Base-by-base conservation (phyloP, 2,888 invertebrate genomes). In the Heliconius cydno region DNA sequence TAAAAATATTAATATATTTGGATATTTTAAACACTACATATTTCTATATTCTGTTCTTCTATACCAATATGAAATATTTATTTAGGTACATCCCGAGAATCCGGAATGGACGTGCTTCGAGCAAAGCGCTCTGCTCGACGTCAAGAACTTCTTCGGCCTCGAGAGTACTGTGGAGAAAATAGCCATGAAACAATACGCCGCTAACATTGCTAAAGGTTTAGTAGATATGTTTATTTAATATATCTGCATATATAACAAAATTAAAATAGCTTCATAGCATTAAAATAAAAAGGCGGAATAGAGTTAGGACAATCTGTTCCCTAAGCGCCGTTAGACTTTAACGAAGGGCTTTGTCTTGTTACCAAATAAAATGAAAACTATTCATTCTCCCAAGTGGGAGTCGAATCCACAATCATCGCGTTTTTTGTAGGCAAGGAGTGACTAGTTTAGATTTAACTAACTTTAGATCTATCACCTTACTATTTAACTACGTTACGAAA, bases 71-170 rank as follows among this genome's bases (percentile, higher is more conserved):
- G 34, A 13, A 30, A 19, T 57, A 34, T 75, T 41, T 65, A 12
- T 19, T 25, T 38, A 98, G 98, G 97, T 98, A 22, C 98, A 99
- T 93, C 98, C 98, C 0, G 99, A 99, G 88, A 99, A 99, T 92
- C 92, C 97, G 0, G 96, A 98, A 70, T 99, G 99, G 99, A 99
- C 99, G 2, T 99, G 99, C 89, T 99, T 99, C 94, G 99, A 99
- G 92, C 99, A 99, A 93, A 97, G 96, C 78, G 99, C 99, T 34
- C 96, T 97, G 85, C 96, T 99, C 80, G 99, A 99, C 92, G 98
- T 99, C 75, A 98, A 98, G 91, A 98, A 97, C 86, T 99, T 99
- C 94, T 98, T 98, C 92, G 98, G 99, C 0, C 97, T 99, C 87
- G 99, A 99, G 94, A 97, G 96, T 89, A 97, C 98, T 0, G 98